A percentile compares a stretch with the other conserved stretches of the same genome.
These are phyloP conservation scores for Sycobia sp. DNA, from an alignment of 1,140 invertebrate species.

Conservation along the genomic window DNA sequence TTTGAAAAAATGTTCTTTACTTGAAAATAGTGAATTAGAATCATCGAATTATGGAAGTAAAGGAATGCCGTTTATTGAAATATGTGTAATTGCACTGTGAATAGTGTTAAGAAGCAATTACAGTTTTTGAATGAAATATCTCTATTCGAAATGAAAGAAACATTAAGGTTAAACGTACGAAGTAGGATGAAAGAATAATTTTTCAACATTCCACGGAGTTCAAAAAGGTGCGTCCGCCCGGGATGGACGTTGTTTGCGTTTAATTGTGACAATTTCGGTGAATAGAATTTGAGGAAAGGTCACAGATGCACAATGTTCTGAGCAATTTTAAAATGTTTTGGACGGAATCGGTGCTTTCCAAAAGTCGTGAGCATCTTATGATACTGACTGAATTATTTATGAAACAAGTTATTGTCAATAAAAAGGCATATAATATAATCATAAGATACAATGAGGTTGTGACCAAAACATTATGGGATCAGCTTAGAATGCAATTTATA, in stretches of 20 bases:
- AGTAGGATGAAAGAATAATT: not conserved
- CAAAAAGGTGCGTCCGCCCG: slow-evolving; percentile 43
- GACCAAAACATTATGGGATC: slow-evolving; percentile 58
- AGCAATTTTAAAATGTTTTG: slow-evolving; percentile 25
- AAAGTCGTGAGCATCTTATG: slow-evolving; percentile 11
- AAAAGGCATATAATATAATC: slow-evolving; percentile 3
- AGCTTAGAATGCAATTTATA: slow-evolving; percentile 56
- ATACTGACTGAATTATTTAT: slow-evolving; percentile 14
- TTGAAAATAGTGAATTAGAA: not conserved
- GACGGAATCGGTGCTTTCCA: slow-evolving; percentile 14
- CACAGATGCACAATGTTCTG: slow-evolving; percentile 1
- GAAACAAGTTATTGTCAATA: slow-evolving; percentile 1
- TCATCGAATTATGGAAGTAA: not conserved
- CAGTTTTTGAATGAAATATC: not conserved
- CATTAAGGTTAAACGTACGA: not conserved
- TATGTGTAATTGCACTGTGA: slow-evolving; percentile 23
- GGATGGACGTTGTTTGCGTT: slow-evolving; percentile 39
- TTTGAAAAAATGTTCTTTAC: slow-evolving; percentile 26
- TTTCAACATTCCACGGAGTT: slow-evolving; percentile 23
- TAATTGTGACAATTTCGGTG: not conserved
- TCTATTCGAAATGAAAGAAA: slow-evolving; percentile 3
- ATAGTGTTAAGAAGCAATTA: slow-evolving; percentile 18
- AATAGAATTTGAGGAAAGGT: not conserved
- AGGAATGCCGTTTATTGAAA: slow-evolving; percentile 1
- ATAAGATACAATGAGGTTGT: slow-evolving; percentile 51